Percentiles rank a stretch among this genome's conserved stretches.
These are phyloP conservation scores for Eurytoma californica DNA, from an alignment of 2,888 invertebrate species.

Conservation along the genomic window DNA sequence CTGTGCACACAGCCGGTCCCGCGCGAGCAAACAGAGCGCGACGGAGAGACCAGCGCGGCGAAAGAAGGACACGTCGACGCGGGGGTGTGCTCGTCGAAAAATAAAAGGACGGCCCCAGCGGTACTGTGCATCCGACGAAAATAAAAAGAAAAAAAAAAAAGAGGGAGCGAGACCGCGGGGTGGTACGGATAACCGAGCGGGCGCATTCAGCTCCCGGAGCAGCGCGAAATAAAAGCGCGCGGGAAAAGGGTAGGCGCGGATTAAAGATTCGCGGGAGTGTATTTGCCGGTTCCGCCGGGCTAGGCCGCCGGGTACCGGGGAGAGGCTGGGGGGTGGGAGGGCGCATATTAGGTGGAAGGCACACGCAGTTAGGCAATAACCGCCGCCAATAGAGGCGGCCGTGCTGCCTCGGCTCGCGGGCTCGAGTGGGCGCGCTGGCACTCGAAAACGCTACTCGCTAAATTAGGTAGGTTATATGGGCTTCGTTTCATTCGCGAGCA, in stretches of 20 bases:
- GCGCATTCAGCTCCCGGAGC: too few relatives aligned
- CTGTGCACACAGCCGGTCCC: not conserved
- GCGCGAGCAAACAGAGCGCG: slow-evolving; percentile 30
- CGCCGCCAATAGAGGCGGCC: slow-evolving; percentile 74
- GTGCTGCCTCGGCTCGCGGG: slow-evolving; percentile 62
- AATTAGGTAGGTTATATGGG: slow-evolving; percentile 76
- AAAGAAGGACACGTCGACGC: not conserved
- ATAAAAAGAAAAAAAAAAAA: slow-evolving; percentile 23
- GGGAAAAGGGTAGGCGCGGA: slow-evolving; percentile 58
- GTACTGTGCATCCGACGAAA: slow-evolving; percentile 43
- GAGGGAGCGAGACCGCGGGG: slow-evolving; percentile 59
- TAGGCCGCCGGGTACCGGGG: slow-evolving; percentile 67
- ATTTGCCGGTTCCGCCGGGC: slow-evolving; percentile 70
- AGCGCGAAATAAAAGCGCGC: slow-evolving; percentile 58
- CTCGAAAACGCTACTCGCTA: slow-evolving; percentile 75
- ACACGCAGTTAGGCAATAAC: slow-evolving; percentile 75
- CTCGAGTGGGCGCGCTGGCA: slow-evolving; percentile 66
- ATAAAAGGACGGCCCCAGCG: slow-evolving; percentile 4
- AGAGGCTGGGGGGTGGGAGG: slow-evolving; percentile 11
- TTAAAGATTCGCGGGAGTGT: slow-evolving; percentile 73
- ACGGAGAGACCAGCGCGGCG: not conserved
- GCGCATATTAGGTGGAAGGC: slow-evolving; percentile 74
- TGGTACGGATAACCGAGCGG: too few relatives aligned
- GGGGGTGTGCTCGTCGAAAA: not conserved
- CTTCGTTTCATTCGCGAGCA: slow-evolving; percentile 76